These are phyloP conservation scores for Limnephilus auricula DNA, from an alignment of 2,888 invertebrate genomes.

Conservation along the genomic window DNA sequence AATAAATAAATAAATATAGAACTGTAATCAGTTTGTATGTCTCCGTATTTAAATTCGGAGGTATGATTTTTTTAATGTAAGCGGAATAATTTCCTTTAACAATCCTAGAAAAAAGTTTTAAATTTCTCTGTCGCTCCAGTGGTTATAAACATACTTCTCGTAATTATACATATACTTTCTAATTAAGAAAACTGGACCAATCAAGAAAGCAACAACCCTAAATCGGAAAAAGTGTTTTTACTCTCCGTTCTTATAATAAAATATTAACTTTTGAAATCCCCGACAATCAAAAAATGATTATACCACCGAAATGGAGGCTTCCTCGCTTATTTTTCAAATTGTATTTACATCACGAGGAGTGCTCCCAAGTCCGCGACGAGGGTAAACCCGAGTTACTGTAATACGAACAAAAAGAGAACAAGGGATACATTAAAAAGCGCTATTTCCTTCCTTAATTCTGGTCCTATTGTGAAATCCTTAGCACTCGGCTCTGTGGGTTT, in stretches of 20 bases:
- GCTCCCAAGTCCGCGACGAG: background rate
- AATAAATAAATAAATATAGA: too few relatives aligned
- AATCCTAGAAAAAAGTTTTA: too few relatives aligned
- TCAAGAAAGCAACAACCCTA: background rate
- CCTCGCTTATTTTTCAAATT: background rate
- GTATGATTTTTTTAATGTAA: too few relatives aligned
- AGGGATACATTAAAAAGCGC: constrained; percentile 63
- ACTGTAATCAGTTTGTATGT: too few relatives aligned
- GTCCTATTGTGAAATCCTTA: constrained; percentile 57
- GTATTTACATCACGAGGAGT: constrained; percentile 8
- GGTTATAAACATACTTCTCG: too few relatives aligned
- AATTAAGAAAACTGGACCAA: background rate
- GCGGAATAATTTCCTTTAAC: too few relatives aligned
- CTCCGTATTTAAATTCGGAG: too few relatives aligned
- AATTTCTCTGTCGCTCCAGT: too few relatives aligned
- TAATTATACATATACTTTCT: background rate
- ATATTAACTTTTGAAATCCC: background rate
- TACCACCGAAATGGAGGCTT: background rate
- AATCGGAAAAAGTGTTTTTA: background rate
- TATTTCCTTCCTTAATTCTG: constrained; percentile 64
- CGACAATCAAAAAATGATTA: constrained; percentile 2
- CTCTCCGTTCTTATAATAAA: background rate
- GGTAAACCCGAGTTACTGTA: constrained; percentile 38
- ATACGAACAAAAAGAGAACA: constrained; percentile 55
- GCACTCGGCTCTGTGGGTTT: constrained; percentile 58